Evolutionary conservation across 2,797 vertebrate species (phyloP), one percentile per base, ranked within the genome.

Genomic region (Mycteria americana): DNA sequence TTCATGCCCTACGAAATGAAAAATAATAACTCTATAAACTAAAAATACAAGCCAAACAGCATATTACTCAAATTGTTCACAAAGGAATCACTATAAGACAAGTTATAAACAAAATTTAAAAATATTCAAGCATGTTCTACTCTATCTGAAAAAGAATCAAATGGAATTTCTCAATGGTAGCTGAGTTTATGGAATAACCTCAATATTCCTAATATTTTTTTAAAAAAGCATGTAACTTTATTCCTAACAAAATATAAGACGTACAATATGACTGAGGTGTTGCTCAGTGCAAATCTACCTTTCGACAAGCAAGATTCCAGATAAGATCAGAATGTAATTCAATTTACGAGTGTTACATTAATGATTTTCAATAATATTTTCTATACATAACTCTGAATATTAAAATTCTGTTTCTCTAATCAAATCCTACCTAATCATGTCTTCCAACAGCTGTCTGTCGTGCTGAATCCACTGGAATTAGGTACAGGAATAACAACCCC

Each of bases 401-500:
- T 85, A 35, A 90, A 89, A 78, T 63, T 46, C 51, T 57, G 17
- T 33, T 67, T 63, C 69, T 76, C 37, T 82, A 25, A 43, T 89
- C 56, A 56, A 30, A 16, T 65, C 16, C 31, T 33, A 35, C 21
- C 28, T 21, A 50, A 25, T 96, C 35, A 89, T 4, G n/a, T 95
- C 51, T 77, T 96, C 88, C 97, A 98, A 23, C 77, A 91, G 87
- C 85, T 67, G 33, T 93, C 81, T 41, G 75, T 80, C 30, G 89
- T 4, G 24, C 48, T 91, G 43, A 86, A 91, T 41, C 92, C 93
- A 24, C 51, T 28, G 53, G 95, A 89, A 56, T 63, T 81, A 19
- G 98, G 92, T 4, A 87, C 65, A 6, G 98, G 98, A 64, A 99
- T 98, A 31, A 99, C 98, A 60, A 99, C 98, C 0, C 99, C 99